A percentile compares a stretch with the other conserved stretches of the same genome.
These are phyloP conservation scores for Tuta absoluta DNA, from an alignment of 2,888 invertebrate genomes.

Conservation along the genomic window DNA sequence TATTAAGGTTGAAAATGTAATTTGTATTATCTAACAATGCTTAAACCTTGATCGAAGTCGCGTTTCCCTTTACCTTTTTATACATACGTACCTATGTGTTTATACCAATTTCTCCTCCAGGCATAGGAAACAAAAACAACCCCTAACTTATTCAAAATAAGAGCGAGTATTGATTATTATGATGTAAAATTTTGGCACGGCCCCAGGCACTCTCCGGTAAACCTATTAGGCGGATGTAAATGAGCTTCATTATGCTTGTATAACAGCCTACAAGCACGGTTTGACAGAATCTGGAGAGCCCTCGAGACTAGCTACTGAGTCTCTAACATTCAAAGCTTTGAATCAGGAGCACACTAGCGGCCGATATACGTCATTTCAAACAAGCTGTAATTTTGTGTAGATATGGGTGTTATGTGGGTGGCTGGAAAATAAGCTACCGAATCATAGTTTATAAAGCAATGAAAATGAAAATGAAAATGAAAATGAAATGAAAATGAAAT, in stretches of 20 bases:
- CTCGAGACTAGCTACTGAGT: conserved; percentile 19
- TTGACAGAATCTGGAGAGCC: conserved; percentile 23
- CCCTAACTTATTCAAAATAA: neutral
- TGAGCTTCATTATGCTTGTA: conserved; percentile 45
- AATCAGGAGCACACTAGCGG: too few relatives aligned
- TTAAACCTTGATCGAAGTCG: neutral
- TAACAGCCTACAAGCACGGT: conserved; percentile 33
- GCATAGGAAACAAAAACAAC: neutral
- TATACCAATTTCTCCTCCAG: neutral
- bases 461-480: too few relatives aligned
- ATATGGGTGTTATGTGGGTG: too few relatives aligned
- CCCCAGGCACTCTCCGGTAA: conserved; percentile 40
- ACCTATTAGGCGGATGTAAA: conserved; percentile 47
- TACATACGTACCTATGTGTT: neutral
- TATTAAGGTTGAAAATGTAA: neutral
- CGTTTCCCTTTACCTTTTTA: neutral
- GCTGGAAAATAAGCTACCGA: too few relatives aligned
- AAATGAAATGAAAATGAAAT: too few relatives aligned
- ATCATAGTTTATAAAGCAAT: too few relatives aligned
- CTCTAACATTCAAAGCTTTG: conserved; percentile 25
- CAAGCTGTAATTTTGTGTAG: too few relatives aligned
- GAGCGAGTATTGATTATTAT: conserved; percentile 49
- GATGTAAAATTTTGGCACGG: conserved; percentile 42
- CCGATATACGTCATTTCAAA: too few relatives aligned
- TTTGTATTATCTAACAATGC: neutral